These are phyloP conservation scores for Panonychus citri DNA, from an alignment of 1,140 invertebrate species.

Conservation along the genomic window DNA sequence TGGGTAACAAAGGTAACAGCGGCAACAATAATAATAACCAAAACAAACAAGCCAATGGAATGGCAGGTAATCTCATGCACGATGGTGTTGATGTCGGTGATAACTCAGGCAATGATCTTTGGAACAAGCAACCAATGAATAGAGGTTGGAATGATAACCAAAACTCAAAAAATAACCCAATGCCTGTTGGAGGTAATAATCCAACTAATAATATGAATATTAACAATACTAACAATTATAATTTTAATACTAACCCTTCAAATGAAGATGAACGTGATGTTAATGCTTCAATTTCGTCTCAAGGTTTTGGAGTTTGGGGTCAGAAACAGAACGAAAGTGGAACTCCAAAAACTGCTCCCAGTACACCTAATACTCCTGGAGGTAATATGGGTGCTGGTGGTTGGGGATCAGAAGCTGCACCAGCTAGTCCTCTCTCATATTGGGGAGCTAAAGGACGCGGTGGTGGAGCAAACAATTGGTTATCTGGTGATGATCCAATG, in stretches of 20 bases:
- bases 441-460: constrained; percentile 31
- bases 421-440: constrained; percentile 18
- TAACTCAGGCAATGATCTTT: neutral
- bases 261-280: constrained; percentile 23
- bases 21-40: neutral
- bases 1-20: too few species aligned
- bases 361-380: constrained; percentile 13
- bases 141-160: neutral
- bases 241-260: too few species aligned
- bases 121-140: neutral
- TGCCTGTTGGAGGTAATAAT: too few species aligned
- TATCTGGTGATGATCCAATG: constrained; percentile 19
- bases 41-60: neutral
- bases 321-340: constrained; percentile 27
- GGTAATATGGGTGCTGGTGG: constrained; percentile 1
- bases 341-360: constrained; percentile 10
- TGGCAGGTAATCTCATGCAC: too few species aligned
- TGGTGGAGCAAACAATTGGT: constrained; percentile 36
- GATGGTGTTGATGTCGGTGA: neutral
- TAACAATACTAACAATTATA: neutral
- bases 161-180: too few species aligned
- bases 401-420: constrained; percentile 30
- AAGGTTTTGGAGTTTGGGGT: constrained; percentile 26
- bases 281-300: neutral
- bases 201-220: neutral